These are phyloP conservation scores for Lycocorax pyrrhopterus DNA, from an alignment of 2,113 vertebrate species.

Conservation along the genomic window DNA sequence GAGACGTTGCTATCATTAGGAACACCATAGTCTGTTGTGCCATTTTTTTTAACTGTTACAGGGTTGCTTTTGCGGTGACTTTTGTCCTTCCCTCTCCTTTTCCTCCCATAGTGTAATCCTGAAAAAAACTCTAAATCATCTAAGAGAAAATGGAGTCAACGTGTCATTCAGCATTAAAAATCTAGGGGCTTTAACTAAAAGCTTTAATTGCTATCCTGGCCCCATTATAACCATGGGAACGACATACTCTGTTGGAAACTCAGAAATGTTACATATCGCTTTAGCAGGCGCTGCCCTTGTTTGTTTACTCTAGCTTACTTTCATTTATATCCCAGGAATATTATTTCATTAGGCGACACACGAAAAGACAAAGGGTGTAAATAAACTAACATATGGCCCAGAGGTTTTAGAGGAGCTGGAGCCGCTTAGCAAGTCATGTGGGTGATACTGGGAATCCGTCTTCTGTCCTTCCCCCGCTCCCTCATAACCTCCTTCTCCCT, in stretches of 20 bases:
- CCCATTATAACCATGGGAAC: not conserved
- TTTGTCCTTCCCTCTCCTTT: not conserved
- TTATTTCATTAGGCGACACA: not conserved
- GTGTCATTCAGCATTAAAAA: conserved; percentile 15
- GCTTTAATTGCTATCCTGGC: not conserved
- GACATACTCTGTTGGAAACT: not conserved
- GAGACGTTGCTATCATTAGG: not conserved
- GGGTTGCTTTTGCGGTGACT: not conserved
- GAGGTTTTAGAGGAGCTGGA: conserved; percentile 50
- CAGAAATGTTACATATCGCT: not conserved
- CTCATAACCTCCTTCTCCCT: not conserved
- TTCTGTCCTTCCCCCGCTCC: conserved; percentile 11
- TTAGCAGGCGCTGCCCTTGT: not conserved
- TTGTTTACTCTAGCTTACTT: not conserved
- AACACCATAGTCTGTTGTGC: not conserved
- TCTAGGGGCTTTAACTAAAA: conserved; percentile 2
- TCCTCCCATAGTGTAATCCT: not conserved
- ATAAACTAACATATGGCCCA: conserved; percentile 57
- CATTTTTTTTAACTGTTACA: not conserved
- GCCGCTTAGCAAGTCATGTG: conserved; percentile 52
- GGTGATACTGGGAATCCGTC: not conserved
- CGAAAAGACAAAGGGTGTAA: conserved; percentile 38
- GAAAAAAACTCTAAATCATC: not conserved
- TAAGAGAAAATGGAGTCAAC: not conserved
- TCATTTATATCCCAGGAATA: conserved; percentile 20